Base-by-base conservation (phyloP, 1,140 invertebrate genomes). In the Calliopsis andreniformis region DNA sequence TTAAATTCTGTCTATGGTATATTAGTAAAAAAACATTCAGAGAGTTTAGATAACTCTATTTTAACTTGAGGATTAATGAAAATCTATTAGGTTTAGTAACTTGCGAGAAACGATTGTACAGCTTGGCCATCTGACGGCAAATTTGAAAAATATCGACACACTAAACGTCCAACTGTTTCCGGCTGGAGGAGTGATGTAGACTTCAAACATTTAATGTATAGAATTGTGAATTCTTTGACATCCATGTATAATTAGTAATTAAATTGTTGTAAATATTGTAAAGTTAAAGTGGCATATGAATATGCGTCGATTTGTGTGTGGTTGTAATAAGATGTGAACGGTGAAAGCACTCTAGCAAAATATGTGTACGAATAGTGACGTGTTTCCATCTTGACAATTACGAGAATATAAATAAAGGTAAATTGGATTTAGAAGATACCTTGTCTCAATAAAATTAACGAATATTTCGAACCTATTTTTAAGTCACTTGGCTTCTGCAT, bases 311-410 rank as follows among this genome's bases (percentile, higher is more conserved):
- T 56, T 43, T 16, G 7, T 14, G 45, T 28, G 56, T 68, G 3
- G 25, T 63, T 62, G n/a, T 23, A n/a, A 3, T 56, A 7, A 30
- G 10, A 59, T 67, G 47, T 32, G 8, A 53, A 28, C 66, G 39
- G 53, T 49, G 66, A 45, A 51, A 59, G 23, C 14, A 64, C 47
- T 25, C 45, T 10, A 16, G 43, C 1, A 58, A 68, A 67, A 55
- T 68, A 81, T 79, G 69, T 78, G 61, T 28, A 81, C 75, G 51
- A 82, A 75, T 59, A 83, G 82, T 87, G 85, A 90, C 86, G 87
- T 87, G 82, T 89, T 89, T 77, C 78, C 81, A 80, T 89, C 87
- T 87, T 89, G 89, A 89, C 88, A 86, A 71, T 79, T 85, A 39
- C 61, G 66, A 47, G 45, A 73, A 79, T 66, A 76, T 86, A 87